Evolutionary conservation across 2,797 vertebrate species (phyloP).

Genomic region (Parotocinclus haroldoi): DNA sequence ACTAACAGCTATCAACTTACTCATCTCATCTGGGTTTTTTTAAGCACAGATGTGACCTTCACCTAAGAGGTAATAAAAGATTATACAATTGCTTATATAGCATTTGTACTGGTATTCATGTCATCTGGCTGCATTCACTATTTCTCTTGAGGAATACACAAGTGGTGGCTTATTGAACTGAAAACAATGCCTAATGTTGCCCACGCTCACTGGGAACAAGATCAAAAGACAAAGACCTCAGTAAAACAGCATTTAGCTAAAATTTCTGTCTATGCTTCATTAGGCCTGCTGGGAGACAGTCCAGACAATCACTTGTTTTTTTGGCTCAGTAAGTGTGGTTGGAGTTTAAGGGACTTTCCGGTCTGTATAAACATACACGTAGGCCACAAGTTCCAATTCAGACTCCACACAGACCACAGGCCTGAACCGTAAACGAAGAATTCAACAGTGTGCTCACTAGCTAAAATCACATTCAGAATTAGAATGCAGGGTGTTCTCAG

Average conservation of each 20-base stretch:
- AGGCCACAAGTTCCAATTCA: constrained; percentile 16
- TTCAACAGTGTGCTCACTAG: background rate
- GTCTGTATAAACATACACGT: constrained; percentile 12
- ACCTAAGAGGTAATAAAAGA: constrained; percentile 20
- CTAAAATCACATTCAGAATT: constrained; percentile 8
- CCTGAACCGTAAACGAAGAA: background rate
- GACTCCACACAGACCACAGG: constrained; percentile 1
- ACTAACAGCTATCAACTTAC: too few relatives aligned
- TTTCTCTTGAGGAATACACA: constrained; percentile 3
- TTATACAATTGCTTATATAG: constrained; percentile 32
- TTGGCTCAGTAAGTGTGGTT: constrained; percentile 5
- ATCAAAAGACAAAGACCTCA: constrained; percentile 4
- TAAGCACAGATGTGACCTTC: constrained; percentile 35
- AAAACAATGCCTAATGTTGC: constrained; percentile 9
- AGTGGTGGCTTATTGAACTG: background rate
- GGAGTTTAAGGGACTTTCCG: constrained; percentile 44
- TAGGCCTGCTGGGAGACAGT: constrained; percentile 13
- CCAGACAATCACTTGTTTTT: constrained; percentile 30
- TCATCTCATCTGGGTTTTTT: background rate
- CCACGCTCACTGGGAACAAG: background rate
- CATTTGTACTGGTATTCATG: constrained; percentile 23
- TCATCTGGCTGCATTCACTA: constrained; percentile 27
- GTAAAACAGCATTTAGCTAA: constrained; percentile 15
- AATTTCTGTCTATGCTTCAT: background rate
- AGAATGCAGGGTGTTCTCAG: background rate